phyloP scores from a whole-genome alignment of 2,113 vertebrate genomes.

The Festucalex cinctus region DNA sequence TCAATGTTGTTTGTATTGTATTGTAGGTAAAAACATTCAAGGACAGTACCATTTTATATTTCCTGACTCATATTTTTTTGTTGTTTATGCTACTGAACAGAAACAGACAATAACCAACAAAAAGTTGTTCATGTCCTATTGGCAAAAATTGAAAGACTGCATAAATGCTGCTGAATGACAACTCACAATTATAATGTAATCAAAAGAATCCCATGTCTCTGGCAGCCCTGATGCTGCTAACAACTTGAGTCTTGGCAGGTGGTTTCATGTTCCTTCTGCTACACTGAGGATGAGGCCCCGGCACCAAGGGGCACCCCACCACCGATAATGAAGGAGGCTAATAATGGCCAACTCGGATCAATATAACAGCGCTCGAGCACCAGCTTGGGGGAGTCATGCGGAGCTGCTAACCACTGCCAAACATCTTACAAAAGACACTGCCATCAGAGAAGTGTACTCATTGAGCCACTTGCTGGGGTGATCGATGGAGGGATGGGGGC shows the following conservation, averaged over 20 bases:
- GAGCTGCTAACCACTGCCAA: constrained; percentile 44
- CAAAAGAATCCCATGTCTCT: constrained; percentile 9
- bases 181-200: constrained; percentile 17
- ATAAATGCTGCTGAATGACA: no score
- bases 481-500: constrained; percentile 36
- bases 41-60: background rate
- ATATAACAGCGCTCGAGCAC: constrained; percentile 34
- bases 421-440: constrained; percentile 29
- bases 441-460: constrained; percentile 37
- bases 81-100: background rate
- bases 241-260: constrained; percentile 18
- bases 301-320: constrained; percentile 19
- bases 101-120: background rate
- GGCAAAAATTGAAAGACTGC: no score
- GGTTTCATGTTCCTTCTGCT: constrained; percentile 28
- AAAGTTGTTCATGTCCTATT: no score
- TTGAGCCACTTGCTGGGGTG: constrained; percentile 35
- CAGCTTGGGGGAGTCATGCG: constrained; percentile 28
- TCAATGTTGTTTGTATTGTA: background rate
- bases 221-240: constrained; percentile 29
- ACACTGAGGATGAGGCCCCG: constrained; percentile 24
- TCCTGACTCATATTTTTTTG: background rate
- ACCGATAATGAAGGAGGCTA: constrained; percentile 45
- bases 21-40: background rate
- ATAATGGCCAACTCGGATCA: constrained; percentile 52